These are phyloP conservation scores for Tichodroma muraria DNA, from an alignment of 2,113 vertebrate species.

Conservation along the genomic window DNA sequence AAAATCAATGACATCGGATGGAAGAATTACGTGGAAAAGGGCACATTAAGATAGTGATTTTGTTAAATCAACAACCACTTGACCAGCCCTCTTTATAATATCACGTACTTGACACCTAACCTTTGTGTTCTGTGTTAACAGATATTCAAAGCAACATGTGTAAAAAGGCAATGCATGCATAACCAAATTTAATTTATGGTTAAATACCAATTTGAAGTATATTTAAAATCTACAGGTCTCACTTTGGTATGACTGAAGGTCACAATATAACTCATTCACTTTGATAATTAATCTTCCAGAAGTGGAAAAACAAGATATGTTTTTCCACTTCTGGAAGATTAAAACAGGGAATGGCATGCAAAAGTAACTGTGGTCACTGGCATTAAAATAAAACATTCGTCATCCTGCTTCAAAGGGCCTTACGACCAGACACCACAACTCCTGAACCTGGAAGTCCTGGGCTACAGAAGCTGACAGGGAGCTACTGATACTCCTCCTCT, in stretches of 20 bases:
- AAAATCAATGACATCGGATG: neutral
- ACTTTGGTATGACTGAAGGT: neutral
- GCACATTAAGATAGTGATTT: neutral
- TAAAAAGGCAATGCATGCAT: neutral
- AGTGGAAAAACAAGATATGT: neutral
- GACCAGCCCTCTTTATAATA: neutral
- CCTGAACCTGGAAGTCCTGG: neutral
- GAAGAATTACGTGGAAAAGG: neutral
- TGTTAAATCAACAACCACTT: neutral
- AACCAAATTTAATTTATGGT: neutral
- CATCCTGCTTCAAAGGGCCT: neutral
- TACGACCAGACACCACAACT: neutral
- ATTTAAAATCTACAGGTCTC: neutral
- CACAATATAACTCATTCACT: neutral
- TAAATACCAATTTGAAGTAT: neutral
- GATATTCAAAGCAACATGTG: neutral
- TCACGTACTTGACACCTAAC: accelerated
- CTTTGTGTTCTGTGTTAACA: neutral
- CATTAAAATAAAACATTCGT: neutral
- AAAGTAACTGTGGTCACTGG: neutral
- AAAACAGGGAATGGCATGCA: accelerated
- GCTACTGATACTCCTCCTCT: neutral
- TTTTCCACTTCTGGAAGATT: too few species aligned
- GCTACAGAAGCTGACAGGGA: neutral
- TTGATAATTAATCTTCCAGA: neutral